These are phyloP conservation scores for Brachycybe producta DNA, from an alignment of 2,888 invertebrate genomes.

Conservation along the genomic window DNA sequence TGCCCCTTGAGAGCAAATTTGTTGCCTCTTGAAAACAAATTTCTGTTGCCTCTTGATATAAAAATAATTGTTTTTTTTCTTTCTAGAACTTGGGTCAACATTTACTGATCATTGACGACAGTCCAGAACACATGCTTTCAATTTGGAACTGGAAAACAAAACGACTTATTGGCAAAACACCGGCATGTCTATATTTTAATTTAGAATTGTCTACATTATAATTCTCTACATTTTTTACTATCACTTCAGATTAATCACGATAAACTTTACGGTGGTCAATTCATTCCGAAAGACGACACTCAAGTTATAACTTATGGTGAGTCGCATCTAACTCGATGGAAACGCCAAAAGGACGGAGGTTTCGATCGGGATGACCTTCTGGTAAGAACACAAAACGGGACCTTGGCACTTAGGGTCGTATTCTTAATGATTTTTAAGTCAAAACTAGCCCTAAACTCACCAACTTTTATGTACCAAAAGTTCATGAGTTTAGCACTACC, in stretches of 20 bases:
- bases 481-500: too few relatives aligned
- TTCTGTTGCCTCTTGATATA: too few relatives aligned
- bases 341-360: constrained; percentile 75
- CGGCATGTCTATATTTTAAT: constrained; percentile 47
- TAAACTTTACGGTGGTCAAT: constrained; percentile 72
- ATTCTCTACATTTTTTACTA: constrained; percentile 10
- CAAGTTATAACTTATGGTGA: constrained; percentile 81
- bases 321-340: constrained; percentile 86
- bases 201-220: background rate
- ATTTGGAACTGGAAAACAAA: constrained; percentile 96
- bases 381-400: constrained; percentile 15
- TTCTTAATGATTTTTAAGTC: too few relatives aligned
- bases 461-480: too few relatives aligned
- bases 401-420: too few relatives aligned
- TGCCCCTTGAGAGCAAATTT: too few relatives aligned
- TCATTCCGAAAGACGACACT: constrained; percentile 83
- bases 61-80: constrained; percentile 19
- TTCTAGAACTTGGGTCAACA: constrained; percentile 76
- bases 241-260: constrained; percentile 65
- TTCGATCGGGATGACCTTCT: constrained; percentile 80
- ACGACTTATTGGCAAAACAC: constrained; percentile 80
- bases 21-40: too few relatives aligned
- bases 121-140: constrained; percentile 74
- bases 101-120: constrained; percentile 75
- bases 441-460: too few relatives aligned